Conservation (phyloP, 2,888 invertebrate species). For the Aethes cnicana region DNA sequence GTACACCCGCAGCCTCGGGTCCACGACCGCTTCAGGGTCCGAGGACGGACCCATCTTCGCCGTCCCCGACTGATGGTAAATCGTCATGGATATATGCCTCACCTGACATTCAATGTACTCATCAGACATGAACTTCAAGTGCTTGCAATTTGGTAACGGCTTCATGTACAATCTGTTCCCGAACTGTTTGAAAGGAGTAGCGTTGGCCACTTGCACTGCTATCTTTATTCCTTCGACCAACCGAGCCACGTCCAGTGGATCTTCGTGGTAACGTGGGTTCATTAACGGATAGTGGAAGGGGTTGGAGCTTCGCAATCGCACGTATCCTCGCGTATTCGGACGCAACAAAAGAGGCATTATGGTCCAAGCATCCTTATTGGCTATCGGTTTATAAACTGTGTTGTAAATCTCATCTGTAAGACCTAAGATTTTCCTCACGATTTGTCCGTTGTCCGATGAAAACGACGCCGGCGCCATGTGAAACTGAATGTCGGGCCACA, state of each 20-base stretch:
- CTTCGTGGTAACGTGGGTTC: conserved; percentile 95
- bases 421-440: conserved; percentile 89
- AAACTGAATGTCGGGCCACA: conserved; percentile 95
- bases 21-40: conserved; percentile 91
- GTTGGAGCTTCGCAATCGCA: conserved; percentile 88
- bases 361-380: conserved; percentile 90
- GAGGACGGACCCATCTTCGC: conserved; percentile 93
- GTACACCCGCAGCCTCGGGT: conserved; percentile 88
- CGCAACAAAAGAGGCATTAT: conserved; percentile 92
- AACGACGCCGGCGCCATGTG: conserved; percentile 96
- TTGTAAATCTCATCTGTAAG: conserved; percentile 91
- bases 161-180: conserved; percentile 88
- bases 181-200: conserved; percentile 90
- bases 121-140: conserved; percentile 88
- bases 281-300: conserved; percentile 94
- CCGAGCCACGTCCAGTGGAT: conserved; percentile 88
- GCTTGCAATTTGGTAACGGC: conserved; percentile 90
- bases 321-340: conserved; percentile 90
- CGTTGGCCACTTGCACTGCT: conserved; percentile 87
- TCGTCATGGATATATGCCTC: conserved; percentile 93
- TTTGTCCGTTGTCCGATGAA: conserved; percentile 88
- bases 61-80: conserved; percentile 94
- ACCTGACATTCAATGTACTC: conserved; percentile 94
- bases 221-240: conserved; percentile 93
- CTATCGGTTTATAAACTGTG: conserved; percentile 90